Evolutionary conservation across 2,797 vertebrate genomes (phyloP).

Genomic region (Danionella dracula): DNA sequence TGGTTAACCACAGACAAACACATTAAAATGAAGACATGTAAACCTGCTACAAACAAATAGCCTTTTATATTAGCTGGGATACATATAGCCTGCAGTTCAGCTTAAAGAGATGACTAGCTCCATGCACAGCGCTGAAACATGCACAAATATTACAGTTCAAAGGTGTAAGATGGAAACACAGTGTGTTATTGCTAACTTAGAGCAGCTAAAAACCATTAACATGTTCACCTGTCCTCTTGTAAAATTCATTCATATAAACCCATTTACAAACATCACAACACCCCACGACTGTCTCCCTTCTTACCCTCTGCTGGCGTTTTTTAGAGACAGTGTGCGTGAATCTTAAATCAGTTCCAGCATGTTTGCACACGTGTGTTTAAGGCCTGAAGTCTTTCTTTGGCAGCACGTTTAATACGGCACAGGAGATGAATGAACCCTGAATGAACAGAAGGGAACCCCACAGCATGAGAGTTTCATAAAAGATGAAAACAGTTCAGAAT

Average conservation of each 20-base stretch:
- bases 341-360: conserved; percentile 38
- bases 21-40: conserved; percentile 14
- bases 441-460: conserved; percentile 35
- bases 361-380: conserved; percentile 25
- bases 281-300: conserved; percentile 14
- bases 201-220: conserved; percentile 38
- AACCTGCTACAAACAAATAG: conserved; percentile 62
- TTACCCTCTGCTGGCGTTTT: conserved; percentile 49
- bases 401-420: conserved; percentile 58
- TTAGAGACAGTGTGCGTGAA: not conserved
- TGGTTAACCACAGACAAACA: not conserved
- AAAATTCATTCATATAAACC: not conserved
- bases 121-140: conserved; percentile 70
- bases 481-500: conserved; percentile 1
- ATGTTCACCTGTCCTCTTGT: conserved; percentile 41
- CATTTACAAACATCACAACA: conserved; percentile 41
- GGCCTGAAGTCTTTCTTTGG: conserved; percentile 66
- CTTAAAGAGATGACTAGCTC: conserved; percentile 59
- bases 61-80: conserved; percentile 72
- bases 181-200: conserved; percentile 44
- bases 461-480: not conserved
- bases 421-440: conserved; percentile 61
- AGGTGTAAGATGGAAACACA: conserved; percentile 28
- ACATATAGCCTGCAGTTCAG: conserved; percentile 74
- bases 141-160: conserved; percentile 60